A percentile compares a stretch with the other conserved stretches of the same genome.
phyloP scores from a whole-genome alignment of 2,888 invertebrate species.

The Argynnis bischoffii region DNA sequence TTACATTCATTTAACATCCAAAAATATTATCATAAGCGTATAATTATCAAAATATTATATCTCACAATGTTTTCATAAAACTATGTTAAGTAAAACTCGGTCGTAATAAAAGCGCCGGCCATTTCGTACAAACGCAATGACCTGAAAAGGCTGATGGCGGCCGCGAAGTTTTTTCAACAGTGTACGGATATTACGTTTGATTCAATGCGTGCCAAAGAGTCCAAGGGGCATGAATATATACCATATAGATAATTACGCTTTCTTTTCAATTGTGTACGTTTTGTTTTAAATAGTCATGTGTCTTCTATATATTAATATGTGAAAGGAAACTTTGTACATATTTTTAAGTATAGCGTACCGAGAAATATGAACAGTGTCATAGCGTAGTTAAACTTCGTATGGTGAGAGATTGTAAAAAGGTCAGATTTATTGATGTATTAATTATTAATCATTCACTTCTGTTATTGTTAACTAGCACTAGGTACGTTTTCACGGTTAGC shows the following conservation, averaged over 20 bases:
- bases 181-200: constrained; percentile 34
- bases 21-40: not conserved
- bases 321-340: too few species aligned
- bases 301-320: too few species aligned
- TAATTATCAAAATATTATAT: constrained; percentile 16
- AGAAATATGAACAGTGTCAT: too few species aligned
- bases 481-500: too few species aligned
- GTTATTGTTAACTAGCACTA: too few species aligned
- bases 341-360: too few species aligned
- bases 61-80: constrained; percentile 27
- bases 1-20: not conserved
- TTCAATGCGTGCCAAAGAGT: constrained; percentile 39
- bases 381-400: too few species aligned
- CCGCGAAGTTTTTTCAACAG: constrained; percentile 36
- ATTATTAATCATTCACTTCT: too few species aligned
- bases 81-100: constrained; percentile 29
- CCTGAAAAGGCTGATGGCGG: constrained; percentile 38
- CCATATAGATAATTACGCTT: constrained; percentile 19
- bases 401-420: too few species aligned
- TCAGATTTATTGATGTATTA: too few species aligned
- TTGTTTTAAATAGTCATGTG: too few species aligned
- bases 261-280: constrained; percentile 9
- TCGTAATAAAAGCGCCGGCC: constrained; percentile 35
- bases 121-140: constrained; percentile 41
- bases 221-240: constrained; percentile 17